These are phyloP conservation scores for Agrypnus murinus DNA, from an alignment of 2,888 invertebrate species.

Conservation along the genomic window DNA sequence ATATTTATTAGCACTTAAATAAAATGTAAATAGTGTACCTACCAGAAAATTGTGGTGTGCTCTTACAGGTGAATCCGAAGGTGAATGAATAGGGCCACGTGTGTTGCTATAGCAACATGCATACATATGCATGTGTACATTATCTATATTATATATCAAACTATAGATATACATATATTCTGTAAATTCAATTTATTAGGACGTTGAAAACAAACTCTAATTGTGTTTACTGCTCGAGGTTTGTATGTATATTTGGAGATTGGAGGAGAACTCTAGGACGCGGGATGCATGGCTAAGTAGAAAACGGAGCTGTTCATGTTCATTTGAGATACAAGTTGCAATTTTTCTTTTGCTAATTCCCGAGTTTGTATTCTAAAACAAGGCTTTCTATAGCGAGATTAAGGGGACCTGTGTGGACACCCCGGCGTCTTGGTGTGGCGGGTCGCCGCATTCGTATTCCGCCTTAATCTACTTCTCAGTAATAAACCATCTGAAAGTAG, in stretches of 20 bases:
- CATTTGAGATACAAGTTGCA: slow-evolving; percentile 65
- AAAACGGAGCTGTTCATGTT: slow-evolving; percentile 62
- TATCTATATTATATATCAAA: slow-evolving; percentile 4
- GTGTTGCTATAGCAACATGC: not conserved
- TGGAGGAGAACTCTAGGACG: slow-evolving; percentile 63
- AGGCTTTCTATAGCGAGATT: slow-evolving; percentile 62
- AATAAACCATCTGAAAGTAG: slow-evolving; percentile 46
- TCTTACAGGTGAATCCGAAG: not conserved
- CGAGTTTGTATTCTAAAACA: slow-evolving; percentile 67
- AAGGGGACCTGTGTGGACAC: slow-evolving; percentile 63
- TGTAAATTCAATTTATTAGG: slow-evolving; percentile 56
- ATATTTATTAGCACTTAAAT: too few species aligned
- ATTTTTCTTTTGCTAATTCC: slow-evolving; percentile 68
- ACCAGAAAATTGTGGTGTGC: too few species aligned
- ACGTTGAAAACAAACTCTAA: slow-evolving; percentile 69
- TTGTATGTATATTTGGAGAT: slow-evolving; percentile 66
- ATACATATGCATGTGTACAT: slow-evolving; percentile 23
- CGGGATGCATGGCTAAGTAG: slow-evolving; percentile 65
- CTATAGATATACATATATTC: slow-evolving; percentile 29
- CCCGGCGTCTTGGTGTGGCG: slow-evolving; percentile 58
- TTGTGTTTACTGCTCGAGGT: slow-evolving; percentile 67
- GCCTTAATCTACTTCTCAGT: slow-evolving; percentile 45
- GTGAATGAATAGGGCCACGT: not conserved
- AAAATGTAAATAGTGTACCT: too few species aligned
- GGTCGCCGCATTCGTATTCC: slow-evolving; percentile 46